Evolutionary conservation across 2,113 vertebrate species (phyloP).

Genomic region (Aix galericulata): DNA sequence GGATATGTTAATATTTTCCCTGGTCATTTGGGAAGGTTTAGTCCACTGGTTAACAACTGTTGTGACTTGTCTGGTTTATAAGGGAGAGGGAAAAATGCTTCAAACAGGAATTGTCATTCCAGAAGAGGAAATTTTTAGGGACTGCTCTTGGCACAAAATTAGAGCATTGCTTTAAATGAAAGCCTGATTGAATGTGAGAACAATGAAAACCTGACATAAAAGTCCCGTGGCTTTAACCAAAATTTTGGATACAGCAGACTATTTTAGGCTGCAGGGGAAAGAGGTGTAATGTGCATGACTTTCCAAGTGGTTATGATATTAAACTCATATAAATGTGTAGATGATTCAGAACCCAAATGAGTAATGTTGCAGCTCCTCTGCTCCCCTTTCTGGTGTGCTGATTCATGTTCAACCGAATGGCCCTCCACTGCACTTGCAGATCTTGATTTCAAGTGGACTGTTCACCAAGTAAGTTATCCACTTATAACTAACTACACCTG

Average conservation of each 20-base stretch:
- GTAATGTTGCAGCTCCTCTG: background rate
- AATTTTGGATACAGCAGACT: background rate
- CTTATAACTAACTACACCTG: background rate
- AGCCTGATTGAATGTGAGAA: background rate
- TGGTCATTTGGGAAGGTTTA: background rate
- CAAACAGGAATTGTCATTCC: background rate
- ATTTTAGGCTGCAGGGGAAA: background rate
- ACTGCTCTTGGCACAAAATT: background rate
- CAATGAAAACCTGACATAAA: background rate
- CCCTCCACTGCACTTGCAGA: background rate
- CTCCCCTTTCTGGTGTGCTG: background rate
- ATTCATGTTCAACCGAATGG: background rate
- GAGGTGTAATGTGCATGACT: background rate
- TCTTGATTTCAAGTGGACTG: background rate
- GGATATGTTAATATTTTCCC: background rate
- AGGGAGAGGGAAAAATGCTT: background rate
- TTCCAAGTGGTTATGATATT: fast-evolving
- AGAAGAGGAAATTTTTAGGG: background rate
- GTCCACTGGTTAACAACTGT: background rate
- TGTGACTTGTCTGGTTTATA: background rate
- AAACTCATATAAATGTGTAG: background rate
- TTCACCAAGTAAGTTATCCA: background rate
- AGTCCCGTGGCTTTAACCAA: background rate
- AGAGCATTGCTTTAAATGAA: background rate
- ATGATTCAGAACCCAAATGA: background rate